Evolutionary conservation across 2,888 invertebrate genomes (phyloP).

Genomic region (Petrophora chlorosata): DNA sequence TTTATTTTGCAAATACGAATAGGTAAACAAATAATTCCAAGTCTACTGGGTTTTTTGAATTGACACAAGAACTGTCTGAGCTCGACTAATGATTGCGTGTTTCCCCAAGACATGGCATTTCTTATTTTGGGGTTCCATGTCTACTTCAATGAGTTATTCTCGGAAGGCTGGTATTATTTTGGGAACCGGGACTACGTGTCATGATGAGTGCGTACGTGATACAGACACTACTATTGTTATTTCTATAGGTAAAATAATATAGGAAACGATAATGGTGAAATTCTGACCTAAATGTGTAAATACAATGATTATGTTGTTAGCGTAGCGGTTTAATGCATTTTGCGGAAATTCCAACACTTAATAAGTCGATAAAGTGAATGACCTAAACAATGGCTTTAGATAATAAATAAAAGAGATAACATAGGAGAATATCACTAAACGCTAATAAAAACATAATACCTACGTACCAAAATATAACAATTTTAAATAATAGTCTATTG

Average conservation of each 20-base stretch:
- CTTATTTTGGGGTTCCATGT: neutral
- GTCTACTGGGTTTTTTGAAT: slow-evolving; percentile 14
- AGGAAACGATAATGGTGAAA: too few relatives aligned
- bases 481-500: too few relatives aligned
- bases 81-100: slow-evolving; percentile 6
- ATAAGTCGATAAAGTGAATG: slow-evolving; percentile 11
- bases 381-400: neutral
- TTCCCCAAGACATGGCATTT: slow-evolving; percentile 5
- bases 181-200: neutral
- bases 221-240: too few relatives aligned
- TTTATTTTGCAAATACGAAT: neutral
- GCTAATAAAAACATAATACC: too few relatives aligned
- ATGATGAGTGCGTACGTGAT: neutral
- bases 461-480: too few relatives aligned
- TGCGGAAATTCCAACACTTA: slow-evolving; percentile 14
- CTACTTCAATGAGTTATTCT: slow-evolving; percentile 4
- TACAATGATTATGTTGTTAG: slow-evolving; percentile 6
- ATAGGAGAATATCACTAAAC: too few relatives aligned
- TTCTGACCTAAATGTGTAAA: neutral
- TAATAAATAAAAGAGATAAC: too few relatives aligned
- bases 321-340: slow-evolving; percentile 2
- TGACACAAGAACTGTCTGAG: slow-evolving; percentile 5
- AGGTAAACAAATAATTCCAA: neutral
- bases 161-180: slow-evolving; percentile 4
- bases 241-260: too few relatives aligned